These are phyloP conservation scores for Caenorhabditis japonica DNA, from an alignment of 2,888 invertebrate species.

Conservation along the genomic window DNA sequence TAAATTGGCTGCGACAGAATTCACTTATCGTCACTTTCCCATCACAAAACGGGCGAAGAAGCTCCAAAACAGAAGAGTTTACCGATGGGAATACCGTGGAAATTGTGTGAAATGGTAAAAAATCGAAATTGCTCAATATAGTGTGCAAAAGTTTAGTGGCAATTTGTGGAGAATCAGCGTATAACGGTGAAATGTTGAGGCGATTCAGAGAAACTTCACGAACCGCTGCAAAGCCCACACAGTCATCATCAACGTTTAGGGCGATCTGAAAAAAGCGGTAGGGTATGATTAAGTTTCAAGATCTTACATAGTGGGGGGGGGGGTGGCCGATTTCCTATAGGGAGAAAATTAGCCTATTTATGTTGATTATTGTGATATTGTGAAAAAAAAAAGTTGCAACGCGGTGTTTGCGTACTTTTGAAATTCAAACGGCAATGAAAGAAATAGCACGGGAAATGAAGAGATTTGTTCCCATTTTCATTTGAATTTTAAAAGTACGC, in stretches of 20 bases:
- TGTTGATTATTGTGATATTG: too few species aligned
- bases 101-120: not conserved
- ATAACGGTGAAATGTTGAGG: slow-evolving; percentile 8
- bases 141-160: slow-evolving; percentile 3
- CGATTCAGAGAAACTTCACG: slow-evolving; percentile 18
- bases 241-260: not conserved
- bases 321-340: too few species aligned
- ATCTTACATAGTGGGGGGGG: too few species aligned
- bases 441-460: too few species aligned
- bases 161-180: slow-evolving; percentile 10
- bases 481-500: too few species aligned
- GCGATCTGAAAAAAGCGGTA: slow-evolving; percentile 11
- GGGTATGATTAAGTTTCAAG: too few species aligned
- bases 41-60: slow-evolving; percentile 7
- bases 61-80: not conserved
- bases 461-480: too few species aligned
- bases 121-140: slow-evolving; percentile 6
- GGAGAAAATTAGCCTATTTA: too few species aligned
- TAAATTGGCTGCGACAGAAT: slow-evolving; percentile 22
- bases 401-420: too few species aligned
- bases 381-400: too few species aligned
- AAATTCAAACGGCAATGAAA: too few species aligned
- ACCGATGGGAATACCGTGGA: not conserved
- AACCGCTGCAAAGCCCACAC: slow-evolving; percentile 14
- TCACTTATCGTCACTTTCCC: not conserved